Evolutionary conservation across 2,113 vertebrate species (phyloP).

Genomic region (Peromyscus maniculatus): DNA sequence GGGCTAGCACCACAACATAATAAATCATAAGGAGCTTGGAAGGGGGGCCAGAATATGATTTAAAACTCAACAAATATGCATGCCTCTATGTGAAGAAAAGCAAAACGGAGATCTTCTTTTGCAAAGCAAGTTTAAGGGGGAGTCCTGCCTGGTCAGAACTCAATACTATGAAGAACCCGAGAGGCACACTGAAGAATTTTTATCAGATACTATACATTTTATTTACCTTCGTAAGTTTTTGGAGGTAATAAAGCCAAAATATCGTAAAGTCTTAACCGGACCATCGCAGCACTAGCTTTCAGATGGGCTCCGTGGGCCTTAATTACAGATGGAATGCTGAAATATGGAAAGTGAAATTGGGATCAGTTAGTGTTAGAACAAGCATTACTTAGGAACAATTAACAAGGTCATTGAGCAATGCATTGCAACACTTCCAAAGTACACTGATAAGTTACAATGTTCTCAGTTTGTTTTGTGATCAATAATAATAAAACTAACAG

Average conservation of each 20-base stretch:
- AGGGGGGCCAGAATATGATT: background rate
- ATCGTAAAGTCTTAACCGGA: slow-evolving; percentile 97
- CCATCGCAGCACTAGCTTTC: slow-evolving; percentile 99
- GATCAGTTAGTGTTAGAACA: slow-evolving; percentile 19
- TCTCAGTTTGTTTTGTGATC: slow-evolving; percentile 30
- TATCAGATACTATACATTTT: background rate
- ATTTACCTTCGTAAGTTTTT: slow-evolving; percentile 98
- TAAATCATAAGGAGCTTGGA: background rate
- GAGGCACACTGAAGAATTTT: slow-evolving; percentile 13
- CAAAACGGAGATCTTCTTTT: background rate
- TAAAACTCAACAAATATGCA: background rate
- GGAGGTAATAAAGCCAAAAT: slow-evolving; percentile 98
- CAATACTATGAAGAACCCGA: background rate
- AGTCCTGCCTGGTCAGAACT: background rate
- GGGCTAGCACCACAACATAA: background rate
- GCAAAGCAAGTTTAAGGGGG: background rate
- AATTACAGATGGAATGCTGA: slow-evolving; percentile 96
- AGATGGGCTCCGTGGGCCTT: slow-evolving; percentile 98
- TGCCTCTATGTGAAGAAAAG: background rate
- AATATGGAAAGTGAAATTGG: slow-evolving; percentile 63
- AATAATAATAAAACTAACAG: slow-evolving; percentile 25
- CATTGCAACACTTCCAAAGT: background rate
- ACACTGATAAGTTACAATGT: background rate
- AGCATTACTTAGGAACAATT: slow-evolving; percentile 23
- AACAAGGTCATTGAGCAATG: background rate